Evolutionary conservation across 2,797 vertebrate genomes (phyloP).

Genomic region (Chelonia mydas): DNA sequence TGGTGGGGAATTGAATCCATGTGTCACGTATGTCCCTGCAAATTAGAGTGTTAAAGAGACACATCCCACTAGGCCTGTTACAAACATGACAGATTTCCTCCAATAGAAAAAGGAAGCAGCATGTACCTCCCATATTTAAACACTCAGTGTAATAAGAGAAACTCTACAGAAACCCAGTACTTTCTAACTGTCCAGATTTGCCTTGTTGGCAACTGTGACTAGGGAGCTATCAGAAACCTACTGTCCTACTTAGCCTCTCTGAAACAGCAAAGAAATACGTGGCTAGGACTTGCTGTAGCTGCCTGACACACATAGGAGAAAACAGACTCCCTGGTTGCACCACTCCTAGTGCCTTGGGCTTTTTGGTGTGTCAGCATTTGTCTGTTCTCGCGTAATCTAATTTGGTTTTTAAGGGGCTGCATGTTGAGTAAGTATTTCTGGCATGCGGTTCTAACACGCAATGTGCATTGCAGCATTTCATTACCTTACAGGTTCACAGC

Average conservation of each 20-base stretch:
- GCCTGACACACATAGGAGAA: background rate
- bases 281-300: background rate
- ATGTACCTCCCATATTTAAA: background rate
- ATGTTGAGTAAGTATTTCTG: background rate
- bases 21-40: background rate
- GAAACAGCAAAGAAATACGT: background rate
- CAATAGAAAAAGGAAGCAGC: background rate
- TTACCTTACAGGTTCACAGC: background rate
- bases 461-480: background rate
- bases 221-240: slow-evolving; percentile 17
- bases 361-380: background rate
- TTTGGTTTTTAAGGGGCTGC: background rate
- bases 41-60: background rate
- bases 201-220: slow-evolving; percentile 32
- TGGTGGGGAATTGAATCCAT: background rate
- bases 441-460: background rate
- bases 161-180: background rate
- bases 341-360: background rate
- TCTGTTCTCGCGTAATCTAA: background rate
- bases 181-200: slow-evolving; percentile 34
- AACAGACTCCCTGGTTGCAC: background rate
- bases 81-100: background rate
- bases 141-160: slow-evolving; percentile 26
- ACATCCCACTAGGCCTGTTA: background rate
- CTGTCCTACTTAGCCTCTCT: background rate